Base-by-base conservation (phyloP, 1,140 invertebrate genomes). In the Tribolium madens region DNA sequence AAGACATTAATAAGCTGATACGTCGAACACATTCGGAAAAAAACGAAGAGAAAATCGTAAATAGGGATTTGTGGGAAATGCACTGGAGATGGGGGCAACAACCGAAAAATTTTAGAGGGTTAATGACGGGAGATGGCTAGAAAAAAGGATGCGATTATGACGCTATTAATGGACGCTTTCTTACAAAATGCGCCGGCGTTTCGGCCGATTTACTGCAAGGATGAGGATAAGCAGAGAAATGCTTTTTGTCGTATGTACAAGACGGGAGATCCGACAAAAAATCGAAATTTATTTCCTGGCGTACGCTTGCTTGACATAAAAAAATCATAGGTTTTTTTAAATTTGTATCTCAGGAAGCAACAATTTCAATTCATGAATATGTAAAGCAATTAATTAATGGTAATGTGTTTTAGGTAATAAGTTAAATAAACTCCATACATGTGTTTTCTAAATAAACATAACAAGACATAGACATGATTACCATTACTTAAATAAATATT, bases 1-100 rank as follows among this genome's bases (percentile, higher is more conserved):
- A 76, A 74, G 57, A 77, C 78, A 79, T 79, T 79, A 79, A 79
- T 79, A 79, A 79, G 68, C 78, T 73, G 78, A 77, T 76, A 79
- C 42, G 42, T 48, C 72, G 52, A 47, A 31, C 36, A 57, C 72
- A 53, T 72, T 73, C 48, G 21, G 47, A 14, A 31, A 53, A n/a
- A 73, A 53, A 31, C 73, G 57, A n/a, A 42, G 57, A 18, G 36
- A 74, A 42, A 57, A 57, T 1, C 10, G 52, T 18, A 26, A 57
- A 26, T 1, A 26, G 21, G 36, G 36, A 42, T 42, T 42, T 42
- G 3, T 2, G 36, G 9, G 26, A 31, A 31, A 31, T 31, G 6
- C 26, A 31, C n/a, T n/a, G n/a, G n/a, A 6, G 26, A 6, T 3
- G 26, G 36, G 33, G 36, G 36, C 36, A 42, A 42, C 36, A 42